A percentile compares a stretch with the other conserved stretches of the same genome.
Evolutionary conservation across 2,113 vertebrate species (phyloP).

Genomic region (Cyprinodon tularosa): DNA sequence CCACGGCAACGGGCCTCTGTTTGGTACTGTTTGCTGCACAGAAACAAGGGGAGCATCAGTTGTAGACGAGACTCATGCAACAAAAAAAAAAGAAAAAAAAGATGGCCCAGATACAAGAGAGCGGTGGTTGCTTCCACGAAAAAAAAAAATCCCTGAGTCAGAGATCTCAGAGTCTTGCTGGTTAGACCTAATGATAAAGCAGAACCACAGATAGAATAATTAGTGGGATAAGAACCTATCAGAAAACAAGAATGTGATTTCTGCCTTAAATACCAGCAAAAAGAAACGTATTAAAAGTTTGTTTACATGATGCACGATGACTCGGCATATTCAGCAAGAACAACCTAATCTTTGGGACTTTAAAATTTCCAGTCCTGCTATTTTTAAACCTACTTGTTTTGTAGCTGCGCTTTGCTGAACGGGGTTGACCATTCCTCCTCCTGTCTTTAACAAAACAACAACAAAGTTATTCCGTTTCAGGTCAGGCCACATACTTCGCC

Average conservation of each 20-base stretch:
- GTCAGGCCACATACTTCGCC: slow-evolving; percentile 1
- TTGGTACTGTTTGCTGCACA: slow-evolving; percentile 71
- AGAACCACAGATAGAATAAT: too few relatives aligned
- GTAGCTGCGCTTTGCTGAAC: neutral
- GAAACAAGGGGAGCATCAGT: slow-evolving; percentile 67
- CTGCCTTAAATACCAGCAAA: neutral
- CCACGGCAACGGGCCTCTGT: slow-evolving; percentile 67
- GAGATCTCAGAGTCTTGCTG: slow-evolving; percentile 6
- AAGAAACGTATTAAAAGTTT: neutral
- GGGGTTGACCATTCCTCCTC: too few relatives aligned
- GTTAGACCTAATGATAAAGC: neutral
- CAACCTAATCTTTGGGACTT: neutral
- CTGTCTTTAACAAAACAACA: neutral
- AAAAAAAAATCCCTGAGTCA: slow-evolving; percentile 8
- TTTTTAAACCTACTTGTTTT: neutral
- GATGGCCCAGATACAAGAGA: slow-evolving; percentile 28
- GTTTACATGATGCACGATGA: neutral
- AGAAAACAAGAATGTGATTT: too few relatives aligned
- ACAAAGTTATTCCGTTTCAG: neutral
- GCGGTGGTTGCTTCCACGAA: neutral
- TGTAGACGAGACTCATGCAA: slow-evolving; percentile 40
- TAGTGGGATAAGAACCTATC: too few relatives aligned
- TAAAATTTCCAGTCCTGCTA: neutral
- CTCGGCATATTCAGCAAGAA: neutral
- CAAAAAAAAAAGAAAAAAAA: neutral